A percentile compares a stretch with the other conserved stretches of the same genome.
These are phyloP conservation scores for Rostratula benghalensis DNA, from an alignment of 2,113 vertebrate species.

Conservation along the genomic window DNA sequence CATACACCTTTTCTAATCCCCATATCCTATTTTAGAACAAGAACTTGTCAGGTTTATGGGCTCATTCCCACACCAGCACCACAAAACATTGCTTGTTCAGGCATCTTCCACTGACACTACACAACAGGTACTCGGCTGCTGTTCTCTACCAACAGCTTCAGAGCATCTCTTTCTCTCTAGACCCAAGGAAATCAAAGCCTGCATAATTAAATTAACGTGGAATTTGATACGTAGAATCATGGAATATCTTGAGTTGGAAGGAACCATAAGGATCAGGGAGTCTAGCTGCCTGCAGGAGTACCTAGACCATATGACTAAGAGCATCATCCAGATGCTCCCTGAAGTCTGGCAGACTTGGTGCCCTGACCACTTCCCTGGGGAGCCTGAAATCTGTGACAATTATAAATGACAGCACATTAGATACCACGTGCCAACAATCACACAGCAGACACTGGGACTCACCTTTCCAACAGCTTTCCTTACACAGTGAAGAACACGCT, in stretches of 20 bases:
- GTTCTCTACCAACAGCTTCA: background rate
- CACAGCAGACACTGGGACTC: background rate
- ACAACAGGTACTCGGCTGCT: background rate
- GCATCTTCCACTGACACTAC: background rate
- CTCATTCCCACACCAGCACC: background rate
- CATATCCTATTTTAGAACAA: background rate
- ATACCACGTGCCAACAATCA: background rate
- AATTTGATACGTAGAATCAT: background rate
- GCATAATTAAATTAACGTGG: background rate
- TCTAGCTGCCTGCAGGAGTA: background rate
- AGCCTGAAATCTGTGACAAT: background rate
- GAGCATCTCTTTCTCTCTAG: background rate
- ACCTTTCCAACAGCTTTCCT: background rate
- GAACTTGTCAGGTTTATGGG: fast-evolving
- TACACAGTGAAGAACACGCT: fast-evolving
- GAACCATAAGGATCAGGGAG: background rate
- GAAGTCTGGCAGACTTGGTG: background rate
- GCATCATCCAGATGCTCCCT: background rate
- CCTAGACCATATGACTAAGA: background rate
- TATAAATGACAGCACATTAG: background rate
- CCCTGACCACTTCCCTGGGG: background rate
- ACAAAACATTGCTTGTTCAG: fast-evolving
- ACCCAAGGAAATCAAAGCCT: background rate
- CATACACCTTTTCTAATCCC: background rate
- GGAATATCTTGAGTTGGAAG: background rate